These are phyloP conservation scores for Neodiprion lecontei DNA, from an alignment of 1,140 invertebrate genomes.

Conservation along the genomic window DNA sequence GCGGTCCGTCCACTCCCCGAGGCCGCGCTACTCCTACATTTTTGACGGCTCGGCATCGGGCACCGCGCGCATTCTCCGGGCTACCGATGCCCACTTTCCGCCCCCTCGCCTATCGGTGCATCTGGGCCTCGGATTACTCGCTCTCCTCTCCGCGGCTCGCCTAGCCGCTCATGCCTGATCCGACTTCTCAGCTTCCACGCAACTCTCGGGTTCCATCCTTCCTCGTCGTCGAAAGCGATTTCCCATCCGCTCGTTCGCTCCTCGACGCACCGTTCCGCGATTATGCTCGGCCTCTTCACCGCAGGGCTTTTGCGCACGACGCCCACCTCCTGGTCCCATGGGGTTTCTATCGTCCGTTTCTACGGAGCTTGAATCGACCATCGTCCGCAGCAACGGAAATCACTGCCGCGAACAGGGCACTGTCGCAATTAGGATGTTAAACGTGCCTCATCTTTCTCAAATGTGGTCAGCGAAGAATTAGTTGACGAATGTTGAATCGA, in stretches of 20 bases:
- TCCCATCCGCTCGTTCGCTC: constrained; percentile 21
- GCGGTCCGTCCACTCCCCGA: constrained; percentile 44
- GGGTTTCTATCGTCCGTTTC: too few species aligned
- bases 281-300: constrained; percentile 26
- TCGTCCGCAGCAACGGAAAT: too few species aligned
- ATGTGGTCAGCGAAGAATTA: too few species aligned
- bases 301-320: constrained; percentile 3
- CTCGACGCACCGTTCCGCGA: constrained; percentile 21
- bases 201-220: constrained; percentile 20
- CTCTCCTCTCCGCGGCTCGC: constrained; percentile 36
- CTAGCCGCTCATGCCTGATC: constrained; percentile 46
- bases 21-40: constrained; percentile 34
- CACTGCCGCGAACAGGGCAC: too few species aligned
- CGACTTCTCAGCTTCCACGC: constrained; percentile 40
- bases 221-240: constrained; percentile 22
- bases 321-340: neutral
- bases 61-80: constrained; percentile 35
- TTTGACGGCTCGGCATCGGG: constrained; percentile 45
- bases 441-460: too few species aligned
- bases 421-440: too few species aligned
- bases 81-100: constrained; percentile 16
- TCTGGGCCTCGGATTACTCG: constrained; percentile 47
- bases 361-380: too few species aligned
- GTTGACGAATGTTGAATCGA: too few species aligned
- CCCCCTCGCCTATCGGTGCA: constrained; percentile 32